Conservation (phyloP, 2,888 invertebrate species). For the Drosophila fulvimacula region DNA sequence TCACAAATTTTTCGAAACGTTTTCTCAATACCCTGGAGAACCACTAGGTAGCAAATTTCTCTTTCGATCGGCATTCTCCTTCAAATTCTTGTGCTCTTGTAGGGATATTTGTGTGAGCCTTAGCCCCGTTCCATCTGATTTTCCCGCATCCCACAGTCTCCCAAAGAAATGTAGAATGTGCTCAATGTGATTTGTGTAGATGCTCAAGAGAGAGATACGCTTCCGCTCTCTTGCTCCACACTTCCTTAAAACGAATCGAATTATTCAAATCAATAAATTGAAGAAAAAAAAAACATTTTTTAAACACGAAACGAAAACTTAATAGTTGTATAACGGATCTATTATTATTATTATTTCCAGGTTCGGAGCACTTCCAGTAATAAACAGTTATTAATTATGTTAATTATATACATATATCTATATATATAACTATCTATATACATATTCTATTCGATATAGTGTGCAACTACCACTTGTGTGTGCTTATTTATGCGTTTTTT, state of each 20-base stretch:
- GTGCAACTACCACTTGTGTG: constrained; percentile 39
- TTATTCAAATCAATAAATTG: constrained; percentile 11
- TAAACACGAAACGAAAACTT: constrained; percentile 27
- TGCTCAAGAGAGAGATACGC: constrained; percentile 41
- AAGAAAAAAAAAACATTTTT: constrained; percentile 15
- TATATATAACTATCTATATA: not conserved
- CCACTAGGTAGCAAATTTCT: not conserved
- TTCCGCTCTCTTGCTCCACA: constrained; percentile 16
- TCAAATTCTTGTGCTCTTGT: constrained; percentile 18
- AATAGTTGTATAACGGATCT: not conserved
- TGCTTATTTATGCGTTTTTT: constrained; percentile 56
- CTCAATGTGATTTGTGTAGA: constrained; percentile 57
- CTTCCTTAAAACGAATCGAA: constrained; percentile 35
- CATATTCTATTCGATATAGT: constrained; percentile 1
- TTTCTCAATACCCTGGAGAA: not conserved
- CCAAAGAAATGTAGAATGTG: constrained; percentile 19
- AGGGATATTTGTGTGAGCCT: not conserved
- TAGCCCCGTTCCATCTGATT: not conserved
- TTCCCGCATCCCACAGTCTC: not conserved
- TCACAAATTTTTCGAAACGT: constrained; percentile 67
- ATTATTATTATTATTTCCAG: constrained; percentile 13
- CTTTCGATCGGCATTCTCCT: constrained; percentile 12
- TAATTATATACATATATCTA: constrained; percentile 26
- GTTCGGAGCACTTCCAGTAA: constrained; percentile 29
- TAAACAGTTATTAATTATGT: constrained; percentile 41